phyloP scores from a whole-genome alignment of 2,888 invertebrate species.

The Tipula helvola region DNA sequence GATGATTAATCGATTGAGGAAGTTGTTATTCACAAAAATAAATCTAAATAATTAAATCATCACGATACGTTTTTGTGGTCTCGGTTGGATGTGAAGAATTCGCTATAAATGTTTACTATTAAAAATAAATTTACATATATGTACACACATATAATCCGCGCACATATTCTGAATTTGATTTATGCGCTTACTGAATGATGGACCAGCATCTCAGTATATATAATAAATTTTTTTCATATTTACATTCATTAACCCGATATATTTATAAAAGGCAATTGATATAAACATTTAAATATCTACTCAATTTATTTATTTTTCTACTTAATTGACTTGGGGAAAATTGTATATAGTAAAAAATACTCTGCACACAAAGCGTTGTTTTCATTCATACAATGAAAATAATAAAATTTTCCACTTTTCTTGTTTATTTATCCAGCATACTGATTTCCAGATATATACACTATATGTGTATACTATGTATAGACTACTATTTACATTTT shows the following conservation, averaged over 20 bases:
- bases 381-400: background rate
- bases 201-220: background rate
- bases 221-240: background rate
- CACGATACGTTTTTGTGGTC: background rate
- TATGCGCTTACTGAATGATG: background rate
- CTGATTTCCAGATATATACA: background rate
- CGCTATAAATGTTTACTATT: background rate
- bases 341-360: background rate
- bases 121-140: too few species aligned
- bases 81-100: background rate
- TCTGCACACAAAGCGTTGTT: background rate
- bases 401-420: background rate
- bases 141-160: background rate
- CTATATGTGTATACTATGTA: background rate
- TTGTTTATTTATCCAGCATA: slow-evolving; percentile 4
- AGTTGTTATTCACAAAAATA: background rate
- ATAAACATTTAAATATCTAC: background rate
- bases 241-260: background rate
- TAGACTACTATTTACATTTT: background rate
- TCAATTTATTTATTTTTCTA: background rate
- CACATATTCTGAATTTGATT: background rate
- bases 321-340: background rate
- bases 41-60: background rate
- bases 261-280: background rate
- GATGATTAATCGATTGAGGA: background rate